These are phyloP conservation scores for Cynopterus brachyotis DNA, from an alignment of 2,113 vertebrate genomes.

Conservation along the genomic window DNA sequence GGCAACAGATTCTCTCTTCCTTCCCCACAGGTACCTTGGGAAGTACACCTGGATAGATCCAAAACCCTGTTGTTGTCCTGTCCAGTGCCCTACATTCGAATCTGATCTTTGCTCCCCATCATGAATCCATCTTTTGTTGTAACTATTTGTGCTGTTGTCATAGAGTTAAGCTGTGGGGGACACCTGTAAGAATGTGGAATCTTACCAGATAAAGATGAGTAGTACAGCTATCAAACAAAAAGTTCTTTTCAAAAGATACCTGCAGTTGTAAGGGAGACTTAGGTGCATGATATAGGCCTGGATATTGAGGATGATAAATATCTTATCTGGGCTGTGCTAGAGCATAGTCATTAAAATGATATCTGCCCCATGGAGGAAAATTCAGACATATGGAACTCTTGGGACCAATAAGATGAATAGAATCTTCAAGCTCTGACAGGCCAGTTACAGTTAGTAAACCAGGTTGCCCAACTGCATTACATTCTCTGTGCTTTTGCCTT, in stretches of 20 bases:
- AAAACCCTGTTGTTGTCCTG: background rate
- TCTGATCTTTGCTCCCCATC: background rate
- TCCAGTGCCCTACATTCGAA: background rate
- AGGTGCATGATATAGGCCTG: background rate
- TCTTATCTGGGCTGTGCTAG: background rate
- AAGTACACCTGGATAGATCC: background rate
- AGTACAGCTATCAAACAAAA: background rate
- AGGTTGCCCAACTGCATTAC: background rate
- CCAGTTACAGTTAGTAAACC: background rate
- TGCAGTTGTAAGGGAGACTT: background rate
- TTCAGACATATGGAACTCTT: background rate
- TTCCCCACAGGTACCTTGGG: background rate
- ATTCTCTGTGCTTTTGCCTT: background rate
- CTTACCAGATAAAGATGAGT: no score
- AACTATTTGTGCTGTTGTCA: background rate
- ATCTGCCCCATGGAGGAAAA: background rate
- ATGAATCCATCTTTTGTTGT: background rate
- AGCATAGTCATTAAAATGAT: background rate
- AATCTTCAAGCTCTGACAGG: background rate
- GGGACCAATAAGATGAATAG: background rate
- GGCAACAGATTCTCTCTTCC: background rate
- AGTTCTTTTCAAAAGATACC: background rate
- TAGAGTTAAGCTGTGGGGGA: background rate
- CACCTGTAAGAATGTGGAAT: background rate
- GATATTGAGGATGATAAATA: background rate